Evolutionary conservation across 2,113 vertebrate genomes (phyloP), one percentile per base, ranked within the genome.

Genomic region (Arothron firmamentum): DNA sequence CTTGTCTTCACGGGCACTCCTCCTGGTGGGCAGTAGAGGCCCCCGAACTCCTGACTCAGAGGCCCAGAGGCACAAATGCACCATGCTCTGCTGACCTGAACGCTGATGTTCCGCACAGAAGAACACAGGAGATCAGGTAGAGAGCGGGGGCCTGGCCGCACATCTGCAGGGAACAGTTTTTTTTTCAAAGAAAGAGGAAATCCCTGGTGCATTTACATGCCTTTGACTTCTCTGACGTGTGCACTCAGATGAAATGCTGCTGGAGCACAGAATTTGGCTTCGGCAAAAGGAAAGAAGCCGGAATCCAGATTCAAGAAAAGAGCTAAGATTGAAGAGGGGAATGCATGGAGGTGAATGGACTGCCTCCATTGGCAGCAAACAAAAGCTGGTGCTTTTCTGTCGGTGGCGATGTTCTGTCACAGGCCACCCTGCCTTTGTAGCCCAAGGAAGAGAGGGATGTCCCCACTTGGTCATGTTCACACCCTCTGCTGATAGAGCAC

Each of bases 391-490:
- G 68, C 75, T 59, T 77, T 66, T 80, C 73, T 77, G 72, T 52
- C 56, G 58, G 47, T 66, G 66, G 65, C 59, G 65, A 68, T 65
- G 61, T 80, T 77, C 75, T 79, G 73, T 70, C 45, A 49, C 55
- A 34, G 69, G 57, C 60, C 57, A 45, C 66, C 47, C 51, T 49
- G 73, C 70, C 62, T 83, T 88, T 85, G 78, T 82, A 48, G 49
- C 53, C 56, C 18, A 42, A 56, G 70, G 64, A 75, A 69, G 68
- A 79, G 85, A 81, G 81, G 86, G 78, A 70, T 77, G 82, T 77
- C 77, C 82, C 69, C n/a, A 11, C 74, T 84, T 81, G 78, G 83
- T 84, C 78, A 77, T 72, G 77, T 82, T 68, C 74, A 84, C 84
- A 77, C 81, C 78, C 83, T 80, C 79, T 47, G 34, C 76, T 79